phyloP scores from a whole-genome alignment of 2,797 vertebrate species.

The Tauraco hartlaubi region DNA sequence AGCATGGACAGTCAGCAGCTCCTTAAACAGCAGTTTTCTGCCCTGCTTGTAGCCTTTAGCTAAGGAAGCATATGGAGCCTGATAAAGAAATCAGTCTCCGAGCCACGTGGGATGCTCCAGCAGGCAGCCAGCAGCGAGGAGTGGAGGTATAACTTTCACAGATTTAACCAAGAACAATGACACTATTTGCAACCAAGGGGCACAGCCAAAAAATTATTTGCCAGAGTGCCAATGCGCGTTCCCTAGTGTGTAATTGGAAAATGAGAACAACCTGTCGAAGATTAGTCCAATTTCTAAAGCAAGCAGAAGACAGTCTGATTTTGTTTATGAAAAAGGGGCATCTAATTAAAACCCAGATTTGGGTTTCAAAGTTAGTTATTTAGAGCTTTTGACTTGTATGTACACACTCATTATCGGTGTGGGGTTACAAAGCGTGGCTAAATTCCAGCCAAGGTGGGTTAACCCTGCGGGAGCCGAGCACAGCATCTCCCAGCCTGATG shows the following conservation, averaged over 20 bases:
- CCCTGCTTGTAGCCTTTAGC: not conserved
- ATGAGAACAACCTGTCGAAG: constrained; percentile 75
- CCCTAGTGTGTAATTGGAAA: constrained; percentile 74
- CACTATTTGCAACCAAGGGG: constrained; percentile 67
- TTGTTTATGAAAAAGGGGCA: constrained; percentile 68
- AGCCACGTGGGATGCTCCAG: constrained; percentile 56
- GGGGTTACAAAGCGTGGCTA: not conserved
- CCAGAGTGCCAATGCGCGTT: constrained; percentile 57
- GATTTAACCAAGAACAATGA: constrained; percentile 79
- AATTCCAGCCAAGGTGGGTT: constrained; percentile 9
- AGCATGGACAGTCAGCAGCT: not conserved
- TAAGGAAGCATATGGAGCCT: constrained; percentile 30
- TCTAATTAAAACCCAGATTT: constrained; percentile 62
- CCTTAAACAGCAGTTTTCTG: constrained; percentile 10
- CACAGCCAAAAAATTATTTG: constrained; percentile 67
- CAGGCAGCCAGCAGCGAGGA: constrained; percentile 39
- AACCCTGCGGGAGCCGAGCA: not conserved
- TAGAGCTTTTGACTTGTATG: not conserved
- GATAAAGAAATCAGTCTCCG: constrained; percentile 47
- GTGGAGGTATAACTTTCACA: constrained; percentile 53
- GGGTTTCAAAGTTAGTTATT: constrained; percentile 46
- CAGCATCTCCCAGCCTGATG: constrained; percentile 7
- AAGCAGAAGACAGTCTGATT: constrained; percentile 53
- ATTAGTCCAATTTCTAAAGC: constrained; percentile 77
- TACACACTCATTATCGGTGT: not conserved